Conservation (phyloP, 2,797 vertebrate species). For the Passerculus sandwichensis region DNA sequence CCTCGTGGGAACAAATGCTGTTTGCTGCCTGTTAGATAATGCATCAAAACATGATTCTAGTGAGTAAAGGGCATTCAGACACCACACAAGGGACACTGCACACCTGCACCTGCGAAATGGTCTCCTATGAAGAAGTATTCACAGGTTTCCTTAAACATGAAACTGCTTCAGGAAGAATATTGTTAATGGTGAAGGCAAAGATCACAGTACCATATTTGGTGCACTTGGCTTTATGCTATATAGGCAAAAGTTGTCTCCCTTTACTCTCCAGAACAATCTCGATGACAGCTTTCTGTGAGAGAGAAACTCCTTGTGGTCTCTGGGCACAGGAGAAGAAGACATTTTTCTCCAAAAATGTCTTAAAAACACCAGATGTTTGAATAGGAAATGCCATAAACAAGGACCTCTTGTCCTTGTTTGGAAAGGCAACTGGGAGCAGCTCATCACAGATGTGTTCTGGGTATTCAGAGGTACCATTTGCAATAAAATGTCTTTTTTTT, state of each 20-base stretch:
- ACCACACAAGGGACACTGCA: background rate
- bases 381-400: conserved; percentile 33
- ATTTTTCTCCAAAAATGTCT: conserved; percentile 37
- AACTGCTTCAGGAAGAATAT: background rate
- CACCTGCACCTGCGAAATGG: background rate
- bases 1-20: background rate
- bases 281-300: background rate
- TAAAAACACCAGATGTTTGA: conserved; percentile 63
- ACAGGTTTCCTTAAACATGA: background rate
- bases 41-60: background rate
- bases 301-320: background rate
- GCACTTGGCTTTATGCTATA: background rate
- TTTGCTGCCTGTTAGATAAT: background rate
- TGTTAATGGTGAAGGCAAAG: background rate
- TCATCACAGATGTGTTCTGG: conserved; percentile 21
- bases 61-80: conserved; percentile 7
- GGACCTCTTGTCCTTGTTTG: background rate
- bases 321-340: background rate
- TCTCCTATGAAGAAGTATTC: background rate
- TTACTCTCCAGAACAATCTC: background rate
- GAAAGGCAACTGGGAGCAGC: conserved; percentile 15
- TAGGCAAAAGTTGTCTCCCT: background rate
- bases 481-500: background rate
- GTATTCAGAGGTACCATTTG: background rate
- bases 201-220: background rate